Conservation (phyloP, 2,888 invertebrate genomes). For the Frankliniella fusca region DNA sequence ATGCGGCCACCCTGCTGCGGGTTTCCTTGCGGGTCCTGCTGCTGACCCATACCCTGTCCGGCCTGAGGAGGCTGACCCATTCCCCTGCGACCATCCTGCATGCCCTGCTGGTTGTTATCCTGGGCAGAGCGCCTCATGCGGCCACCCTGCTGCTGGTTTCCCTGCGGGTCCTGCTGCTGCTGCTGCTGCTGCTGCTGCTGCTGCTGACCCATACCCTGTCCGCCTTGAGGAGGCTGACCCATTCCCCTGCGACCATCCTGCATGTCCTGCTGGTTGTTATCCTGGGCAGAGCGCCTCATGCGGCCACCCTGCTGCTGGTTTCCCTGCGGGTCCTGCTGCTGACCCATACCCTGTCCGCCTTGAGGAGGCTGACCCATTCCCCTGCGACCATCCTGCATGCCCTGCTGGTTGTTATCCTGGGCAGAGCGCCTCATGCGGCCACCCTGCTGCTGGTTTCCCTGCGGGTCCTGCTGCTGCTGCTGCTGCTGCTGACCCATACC, state of each 20-base stretch:
- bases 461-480: no score
- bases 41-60: not conserved
- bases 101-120: not conserved
- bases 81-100: not conserved
- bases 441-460: not conserved
- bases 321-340: not conserved
- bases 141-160: not conserved
- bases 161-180: not conserved
- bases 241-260: not conserved
- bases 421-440: not conserved
- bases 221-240: no score
- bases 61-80: not conserved
- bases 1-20: not conserved
- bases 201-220: not conserved
- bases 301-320: not conserved
- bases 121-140: not conserved
- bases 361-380: not conserved
- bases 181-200: not conserved
- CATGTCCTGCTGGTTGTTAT: not conserved
- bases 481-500: not conserved
- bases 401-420: not conserved
- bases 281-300: not conserved
- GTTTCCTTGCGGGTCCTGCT: not conserved
- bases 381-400: not conserved
- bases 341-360: not conserved